Percentiles rank a stretch among this genome's conserved stretches.
Conservation (phyloP, 2,888 invertebrate genomes). For the Cephalotes varians region DNA sequence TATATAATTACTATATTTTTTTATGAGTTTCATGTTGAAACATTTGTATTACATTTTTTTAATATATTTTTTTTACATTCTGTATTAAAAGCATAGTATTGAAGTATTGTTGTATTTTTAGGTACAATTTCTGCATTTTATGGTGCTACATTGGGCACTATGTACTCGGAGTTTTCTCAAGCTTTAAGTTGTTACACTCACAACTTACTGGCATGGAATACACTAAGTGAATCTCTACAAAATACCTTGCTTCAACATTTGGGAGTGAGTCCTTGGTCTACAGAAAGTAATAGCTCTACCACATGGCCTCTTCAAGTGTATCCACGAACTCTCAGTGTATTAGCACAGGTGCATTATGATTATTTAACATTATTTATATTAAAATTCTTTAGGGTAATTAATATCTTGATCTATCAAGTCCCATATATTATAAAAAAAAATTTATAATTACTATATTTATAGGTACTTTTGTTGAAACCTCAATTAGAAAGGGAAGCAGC, state of each 20-base stretch:
- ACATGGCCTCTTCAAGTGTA: conserved; percentile 93
- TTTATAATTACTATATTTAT: too few species aligned
- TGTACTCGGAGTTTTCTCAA: conserved; percentile 92
- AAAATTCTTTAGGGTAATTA: conserved; percentile 13
- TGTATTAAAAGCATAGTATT: conserved; percentile 13
- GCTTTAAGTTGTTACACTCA: conserved; percentile 92
- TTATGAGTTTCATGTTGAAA: conserved; percentile 59
- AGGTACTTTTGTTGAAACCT: conserved; percentile 92
- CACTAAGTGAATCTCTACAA: conserved; percentile 90
- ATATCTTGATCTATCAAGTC: conserved; percentile 29
- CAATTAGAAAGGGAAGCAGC: conserved; percentile 95
- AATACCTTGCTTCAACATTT: conserved; percentile 91
- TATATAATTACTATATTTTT: conserved; percentile 11
- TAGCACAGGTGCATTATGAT: conserved; percentile 90
- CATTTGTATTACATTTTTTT: not conserved
- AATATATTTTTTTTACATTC: conserved; percentile 5
- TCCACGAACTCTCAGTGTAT: conserved; percentile 92
- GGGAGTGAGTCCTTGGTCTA: conserved; percentile 91
- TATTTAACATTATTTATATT: not conserved
- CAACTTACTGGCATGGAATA: conserved; percentile 91
- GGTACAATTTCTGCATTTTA: conserved; percentile 92
- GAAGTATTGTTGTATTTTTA: conserved; percentile 75
- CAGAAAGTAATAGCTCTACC: conserved; percentile 87
- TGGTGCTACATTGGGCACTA: conserved; percentile 89
- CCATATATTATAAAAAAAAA: conserved; percentile 34